Conservation (phyloP, 1,140 invertebrate genomes). For the Lordiphosa stackelbergi region DNA sequence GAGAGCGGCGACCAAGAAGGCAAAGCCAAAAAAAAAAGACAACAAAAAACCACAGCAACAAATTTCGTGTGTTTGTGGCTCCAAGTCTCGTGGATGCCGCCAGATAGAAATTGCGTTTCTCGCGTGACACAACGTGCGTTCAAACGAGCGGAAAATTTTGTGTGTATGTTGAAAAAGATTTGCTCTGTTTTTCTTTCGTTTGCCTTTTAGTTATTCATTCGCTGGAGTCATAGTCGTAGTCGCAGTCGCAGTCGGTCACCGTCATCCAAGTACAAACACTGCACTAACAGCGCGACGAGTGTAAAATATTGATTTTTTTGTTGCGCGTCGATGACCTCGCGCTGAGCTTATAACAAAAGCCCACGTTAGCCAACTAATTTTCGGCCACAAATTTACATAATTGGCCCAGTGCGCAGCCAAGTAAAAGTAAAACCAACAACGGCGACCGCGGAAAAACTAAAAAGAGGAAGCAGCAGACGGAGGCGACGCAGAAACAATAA, state of each 20-base stretch:
- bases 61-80: slow-evolving; percentile 18
- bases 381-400: slow-evolving; percentile 49
- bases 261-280: slow-evolving; percentile 14
- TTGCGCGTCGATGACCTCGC: slow-evolving; percentile 63
- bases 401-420: slow-evolving; percentile 50
- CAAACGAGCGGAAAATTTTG: slow-evolving; percentile 60
- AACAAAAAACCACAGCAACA: no score
- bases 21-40: slow-evolving; percentile 24
- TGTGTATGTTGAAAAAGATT: slow-evolving; percentile 24
- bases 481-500: slow-evolving; percentile 15
- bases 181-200: slow-evolving; percentile 46
- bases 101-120: slow-evolving; percentile 70
- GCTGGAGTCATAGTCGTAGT: slow-evolving; percentile 1
- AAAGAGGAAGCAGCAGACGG: slow-evolving; percentile 16
- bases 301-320: slow-evolving; percentile 64
- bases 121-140: slow-evolving; percentile 67
- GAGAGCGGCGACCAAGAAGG: background rate
- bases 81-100: slow-evolving; percentile 40
- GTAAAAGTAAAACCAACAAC: slow-evolving; percentile 36
- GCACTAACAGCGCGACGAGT: slow-evolving; percentile 27
- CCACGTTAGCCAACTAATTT: no score
- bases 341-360: slow-evolving; percentile 22
- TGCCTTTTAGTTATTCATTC: slow-evolving; percentile 47
- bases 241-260: slow-evolving; percentile 30
- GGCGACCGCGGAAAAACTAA: slow-evolving; percentile 51